Evolutionary conservation across 2,113 vertebrate genomes (phyloP).

Genomic region (Synchiropus splendidus): DNA sequence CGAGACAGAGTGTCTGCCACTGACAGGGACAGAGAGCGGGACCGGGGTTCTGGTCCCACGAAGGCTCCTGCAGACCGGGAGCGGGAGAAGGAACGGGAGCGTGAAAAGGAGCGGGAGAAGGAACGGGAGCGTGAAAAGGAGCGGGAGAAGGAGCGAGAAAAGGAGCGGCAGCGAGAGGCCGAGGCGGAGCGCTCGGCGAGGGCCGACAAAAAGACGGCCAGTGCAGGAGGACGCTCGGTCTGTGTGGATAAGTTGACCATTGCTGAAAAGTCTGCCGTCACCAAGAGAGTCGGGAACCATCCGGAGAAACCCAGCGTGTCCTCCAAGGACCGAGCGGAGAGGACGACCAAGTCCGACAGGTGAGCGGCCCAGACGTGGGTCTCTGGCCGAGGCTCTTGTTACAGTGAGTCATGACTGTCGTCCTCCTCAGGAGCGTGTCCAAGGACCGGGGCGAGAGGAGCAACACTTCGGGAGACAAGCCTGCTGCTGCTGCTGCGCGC

Average conservation of each 20-base stretch:
- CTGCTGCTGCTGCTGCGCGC: constrained; percentile 39
- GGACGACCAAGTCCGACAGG: constrained; percentile 39
- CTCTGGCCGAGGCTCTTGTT: too few species aligned
- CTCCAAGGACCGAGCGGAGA: constrained; percentile 36
- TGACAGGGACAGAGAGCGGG: constrained; percentile 19
- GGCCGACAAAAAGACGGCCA: constrained; percentile 14
- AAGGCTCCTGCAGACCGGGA: background rate
- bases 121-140: background rate
- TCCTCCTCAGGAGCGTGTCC: constrained; percentile 44
- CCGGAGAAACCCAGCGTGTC: constrained; percentile 34
- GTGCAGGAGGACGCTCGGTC: constrained; percentile 37
- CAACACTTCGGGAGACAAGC: constrained; percentile 46
- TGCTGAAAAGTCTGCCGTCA: constrained; percentile 35
- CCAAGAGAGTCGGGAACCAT: constrained; percentile 19
- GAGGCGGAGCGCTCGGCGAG: constrained; percentile 15
- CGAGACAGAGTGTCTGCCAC: constrained; percentile 26
- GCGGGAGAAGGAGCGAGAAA: background rate
- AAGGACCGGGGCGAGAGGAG: constrained; percentile 49
- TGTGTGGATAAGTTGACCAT: constrained; percentile 59
- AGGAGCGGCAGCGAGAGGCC: background rate
- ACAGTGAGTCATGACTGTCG: constrained; percentile 37
- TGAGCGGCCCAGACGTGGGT: constrained; percentile 24
- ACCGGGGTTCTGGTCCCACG: constrained; percentile 8
- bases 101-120: constrained; percentile 1
- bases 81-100: background rate